A percentile compares a stretch with the other conserved stretches of the same genome.
Evolutionary conservation across 1,140 invertebrate species (phyloP).

Genomic region (Brachionus manjavacas): DNA sequence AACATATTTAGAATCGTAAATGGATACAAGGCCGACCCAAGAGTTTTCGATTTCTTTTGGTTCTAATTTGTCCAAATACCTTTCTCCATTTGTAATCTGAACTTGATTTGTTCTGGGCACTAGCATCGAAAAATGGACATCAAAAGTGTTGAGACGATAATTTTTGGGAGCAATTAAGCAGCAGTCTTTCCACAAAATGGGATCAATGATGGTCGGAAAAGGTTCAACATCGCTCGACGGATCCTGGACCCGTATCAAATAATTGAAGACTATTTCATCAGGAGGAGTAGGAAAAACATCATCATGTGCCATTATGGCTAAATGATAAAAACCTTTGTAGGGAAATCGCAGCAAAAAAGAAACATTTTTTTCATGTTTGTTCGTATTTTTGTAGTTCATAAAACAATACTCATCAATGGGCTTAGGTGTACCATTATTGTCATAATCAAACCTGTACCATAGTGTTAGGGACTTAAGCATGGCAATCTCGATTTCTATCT

Average conservation of each 20-base stretch:
- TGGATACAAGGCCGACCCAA: conserved; percentile 15
- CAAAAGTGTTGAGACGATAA: conserved; percentile 26
- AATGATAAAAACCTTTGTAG: conserved; percentile 21
- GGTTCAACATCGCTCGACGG: conserved; percentile 23
- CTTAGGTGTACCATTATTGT: conserved; percentile 5
- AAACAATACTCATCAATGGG: conserved; percentile 16
- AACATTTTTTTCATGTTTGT: conserved; percentile 30
- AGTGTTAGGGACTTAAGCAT: conserved; percentile 15
- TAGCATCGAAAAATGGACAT: conserved; percentile 34
- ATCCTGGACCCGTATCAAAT: conserved; percentile 23
- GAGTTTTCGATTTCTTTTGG: conserved; percentile 39
- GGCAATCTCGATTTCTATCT: conserved; percentile 33
- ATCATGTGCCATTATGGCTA: conserved; percentile 30
- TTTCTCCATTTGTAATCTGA: conserved; percentile 7
- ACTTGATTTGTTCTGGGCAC: conserved; percentile 10
- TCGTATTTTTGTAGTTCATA: conserved; percentile 30
- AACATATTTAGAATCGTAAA: conserved; percentile 2
- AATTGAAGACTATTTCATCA: conserved; percentile 35
- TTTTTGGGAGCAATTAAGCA: conserved; percentile 36
- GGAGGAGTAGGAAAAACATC: conserved; percentile 7
- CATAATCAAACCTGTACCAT: conserved; percentile 28
- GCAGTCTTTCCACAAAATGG: conserved; percentile 41
- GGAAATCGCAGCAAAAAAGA: conserved; percentile 37
- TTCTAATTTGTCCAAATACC: background rate
- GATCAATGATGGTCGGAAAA: conserved; percentile 24